A percentile compares a stretch with the other conserved stretches of the same genome.
These are phyloP conservation scores for Bellardia pandia DNA, from an alignment of 2,888 invertebrate species.

Conservation along the genomic window DNA sequence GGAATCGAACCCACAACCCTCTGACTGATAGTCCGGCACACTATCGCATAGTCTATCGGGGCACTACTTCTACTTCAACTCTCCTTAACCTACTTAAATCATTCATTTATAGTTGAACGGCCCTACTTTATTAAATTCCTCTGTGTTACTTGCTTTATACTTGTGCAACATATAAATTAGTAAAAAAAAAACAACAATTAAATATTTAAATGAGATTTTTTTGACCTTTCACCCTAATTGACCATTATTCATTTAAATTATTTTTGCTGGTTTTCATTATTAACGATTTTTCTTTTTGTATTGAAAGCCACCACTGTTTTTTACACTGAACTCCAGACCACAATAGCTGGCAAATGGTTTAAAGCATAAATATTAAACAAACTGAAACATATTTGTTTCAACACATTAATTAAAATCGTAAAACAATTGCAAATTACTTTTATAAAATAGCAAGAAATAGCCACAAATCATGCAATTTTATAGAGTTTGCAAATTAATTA, in stretches of 20 bases:
- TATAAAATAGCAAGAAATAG: not conserved
- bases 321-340: slow-evolving; percentile 4
- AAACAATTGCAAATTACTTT: slow-evolving; percentile 25
- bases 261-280: slow-evolving; percentile 6
- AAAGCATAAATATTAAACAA: not conserved
- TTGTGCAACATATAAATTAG: slow-evolving; percentile 8
- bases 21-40: too few relatives aligned
- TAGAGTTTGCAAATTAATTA: slow-evolving; percentile 56
- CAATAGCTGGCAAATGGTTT: slow-evolving; percentile 26
- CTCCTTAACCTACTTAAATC: too few relatives aligned
- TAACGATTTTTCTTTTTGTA: not conserved
- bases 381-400: slow-evolving; percentile 26
- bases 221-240: slow-evolving; percentile 53
- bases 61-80: too few relatives aligned
- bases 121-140: not conserved
- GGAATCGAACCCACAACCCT: too few relatives aligned
- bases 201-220: slow-evolving; percentile 50
- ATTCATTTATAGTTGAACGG: too few relatives aligned
- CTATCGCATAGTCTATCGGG: too few relatives aligned
- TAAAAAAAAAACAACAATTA: not conserved
- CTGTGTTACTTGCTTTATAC: not conserved
- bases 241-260: slow-evolving; percentile 57
- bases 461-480: slow-evolving; percentile 42
- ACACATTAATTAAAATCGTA: slow-evolving; percentile 51
- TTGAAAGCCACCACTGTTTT: not conserved